A percentile compares a stretch with the other conserved stretches of the same genome.
Conservation (phyloP, 2,113 vertebrate species). For the Rhombomys opimus region DNA sequence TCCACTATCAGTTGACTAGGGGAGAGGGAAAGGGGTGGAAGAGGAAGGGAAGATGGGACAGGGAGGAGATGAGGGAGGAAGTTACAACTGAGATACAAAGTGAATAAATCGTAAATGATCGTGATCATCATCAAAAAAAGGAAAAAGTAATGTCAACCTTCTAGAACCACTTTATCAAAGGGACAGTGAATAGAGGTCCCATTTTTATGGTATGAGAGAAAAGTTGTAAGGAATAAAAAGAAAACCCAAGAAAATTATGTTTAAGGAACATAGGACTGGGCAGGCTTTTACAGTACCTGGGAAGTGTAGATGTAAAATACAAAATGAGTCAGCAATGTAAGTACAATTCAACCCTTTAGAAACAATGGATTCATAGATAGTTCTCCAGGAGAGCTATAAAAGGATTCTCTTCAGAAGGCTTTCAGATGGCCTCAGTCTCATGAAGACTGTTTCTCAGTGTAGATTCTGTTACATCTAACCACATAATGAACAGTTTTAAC, state of each 20-base stretch:
- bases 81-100: too few relatives aligned
- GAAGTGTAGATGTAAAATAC: not conserved
- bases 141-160: not conserved
- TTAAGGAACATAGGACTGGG: not conserved
- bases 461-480: not conserved
- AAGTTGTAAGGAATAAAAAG: not conserved
- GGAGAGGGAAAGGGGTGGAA: too few relatives aligned
- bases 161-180: not conserved
- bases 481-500: constrained; percentile 11
- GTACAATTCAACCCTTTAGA: not conserved
- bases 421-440: not conserved
- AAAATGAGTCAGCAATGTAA: not conserved
- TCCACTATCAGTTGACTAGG: too few relatives aligned
- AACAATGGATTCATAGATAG: not conserved
- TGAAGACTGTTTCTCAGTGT: not conserved
- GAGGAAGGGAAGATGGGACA: too few relatives aligned
- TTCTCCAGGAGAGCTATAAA: not conserved
- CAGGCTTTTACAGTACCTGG: not conserved
- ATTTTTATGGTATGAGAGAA: not conserved
- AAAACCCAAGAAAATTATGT: not conserved
- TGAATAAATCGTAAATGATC: too few relatives aligned
- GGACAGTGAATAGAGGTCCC: not conserved
- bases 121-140: too few relatives aligned
- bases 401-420: not conserved
- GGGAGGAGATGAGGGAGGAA: too few relatives aligned